Evolutionary conservation across 2,113 vertebrate genomes (phyloP).

Genomic region (Cebus imitator): DNA sequence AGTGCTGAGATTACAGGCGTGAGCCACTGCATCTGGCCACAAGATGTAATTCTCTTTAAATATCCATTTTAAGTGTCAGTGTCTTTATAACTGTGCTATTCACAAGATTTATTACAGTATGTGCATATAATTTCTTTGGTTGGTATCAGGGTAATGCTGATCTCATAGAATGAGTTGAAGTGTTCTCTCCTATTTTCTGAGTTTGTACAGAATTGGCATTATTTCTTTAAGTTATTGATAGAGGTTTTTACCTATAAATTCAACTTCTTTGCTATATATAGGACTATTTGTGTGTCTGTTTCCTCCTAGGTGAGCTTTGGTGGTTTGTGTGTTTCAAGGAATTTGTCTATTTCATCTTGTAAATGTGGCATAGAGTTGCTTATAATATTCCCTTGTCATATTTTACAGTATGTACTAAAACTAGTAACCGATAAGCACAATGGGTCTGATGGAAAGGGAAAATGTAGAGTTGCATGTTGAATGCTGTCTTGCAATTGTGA

Average conservation of each 20-base stretch:
- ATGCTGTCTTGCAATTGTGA: neutral
- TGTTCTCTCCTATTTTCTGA: neutral
- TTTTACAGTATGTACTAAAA: neutral
- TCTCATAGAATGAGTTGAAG: neutral
- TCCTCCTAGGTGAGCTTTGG: neutral
- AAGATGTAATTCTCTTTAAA: neutral
- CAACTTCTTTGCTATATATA: neutral
- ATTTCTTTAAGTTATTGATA: neutral
- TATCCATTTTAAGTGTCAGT: neutral
- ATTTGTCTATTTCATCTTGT: neutral
- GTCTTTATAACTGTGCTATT: neutral
- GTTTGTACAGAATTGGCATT: neutral
- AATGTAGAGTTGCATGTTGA: accelerated
- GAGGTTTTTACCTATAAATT: neutral
- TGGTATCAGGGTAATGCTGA: neutral
- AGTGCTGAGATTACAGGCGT: no score
- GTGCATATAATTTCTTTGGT: neutral
- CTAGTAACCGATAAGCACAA: neutral
- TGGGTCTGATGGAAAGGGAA: no score
- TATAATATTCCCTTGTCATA: neutral
- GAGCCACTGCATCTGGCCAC: no score
- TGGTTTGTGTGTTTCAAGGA: neutral
- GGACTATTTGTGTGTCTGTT: neutral
- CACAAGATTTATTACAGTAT: neutral
- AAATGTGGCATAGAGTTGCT: neutral